These are phyloP conservation scores for Strigops habroptila DNA, from an alignment of 2,113 vertebrate species.

Conservation along the genomic window DNA sequence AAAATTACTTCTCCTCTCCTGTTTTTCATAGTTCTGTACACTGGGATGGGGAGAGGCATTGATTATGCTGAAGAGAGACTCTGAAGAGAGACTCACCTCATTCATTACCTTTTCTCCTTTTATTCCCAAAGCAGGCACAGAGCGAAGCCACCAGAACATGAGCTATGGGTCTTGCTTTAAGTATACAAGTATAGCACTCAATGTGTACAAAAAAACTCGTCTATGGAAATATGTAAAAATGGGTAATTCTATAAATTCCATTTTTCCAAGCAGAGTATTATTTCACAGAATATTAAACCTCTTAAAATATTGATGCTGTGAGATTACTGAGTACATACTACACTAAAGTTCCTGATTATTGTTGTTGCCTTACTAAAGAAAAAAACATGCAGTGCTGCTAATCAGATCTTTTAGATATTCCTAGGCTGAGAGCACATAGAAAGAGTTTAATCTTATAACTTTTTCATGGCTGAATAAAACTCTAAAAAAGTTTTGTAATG, in stretches of 20 bases:
- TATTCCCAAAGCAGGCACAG: neutral
- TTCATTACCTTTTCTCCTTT: neutral
- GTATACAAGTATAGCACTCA: neutral
- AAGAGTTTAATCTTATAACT: neutral
- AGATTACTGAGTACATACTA: neutral
- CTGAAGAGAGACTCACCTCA: neutral
- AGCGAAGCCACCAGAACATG: neutral
- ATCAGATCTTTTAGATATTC: neutral
- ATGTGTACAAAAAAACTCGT: neutral
- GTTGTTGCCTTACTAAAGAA: neutral
- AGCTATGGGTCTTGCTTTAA: neutral
- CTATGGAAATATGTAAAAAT: neutral
- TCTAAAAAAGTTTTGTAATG: neutral
- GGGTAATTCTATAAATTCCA: neutral
- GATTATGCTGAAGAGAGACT: neutral
- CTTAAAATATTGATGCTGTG: neutral
- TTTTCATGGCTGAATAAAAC: neutral
- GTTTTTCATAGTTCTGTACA: neutral
- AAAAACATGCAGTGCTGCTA: neutral
- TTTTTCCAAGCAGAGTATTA: neutral
- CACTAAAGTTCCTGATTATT: neutral
- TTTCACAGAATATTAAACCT: neutral
- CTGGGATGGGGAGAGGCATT: neutral
- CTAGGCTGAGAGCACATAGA: neutral
- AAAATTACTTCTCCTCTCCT: neutral